These are phyloP conservation scores for Drosophila nebulosa DNA, from an alignment of 1,140 invertebrate species.

Conservation along the genomic window DNA sequence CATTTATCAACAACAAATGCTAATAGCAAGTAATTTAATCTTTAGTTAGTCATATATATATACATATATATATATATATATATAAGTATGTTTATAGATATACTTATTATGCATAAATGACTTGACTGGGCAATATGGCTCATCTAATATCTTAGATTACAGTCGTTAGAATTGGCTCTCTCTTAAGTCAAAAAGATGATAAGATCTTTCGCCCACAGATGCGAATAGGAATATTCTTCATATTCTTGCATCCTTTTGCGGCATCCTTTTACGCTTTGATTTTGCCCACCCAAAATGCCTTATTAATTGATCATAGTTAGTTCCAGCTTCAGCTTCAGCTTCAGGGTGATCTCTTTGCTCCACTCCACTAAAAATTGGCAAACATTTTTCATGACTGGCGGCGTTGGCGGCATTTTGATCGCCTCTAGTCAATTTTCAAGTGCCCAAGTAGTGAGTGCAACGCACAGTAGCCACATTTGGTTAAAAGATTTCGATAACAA, in stretches of 20 bases:
- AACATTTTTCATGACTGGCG: conserved; percentile 39
- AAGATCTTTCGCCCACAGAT: too few relatives aligned
- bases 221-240: too few relatives aligned
- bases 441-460: background rate
- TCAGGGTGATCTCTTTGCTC: conserved; percentile 29
- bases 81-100: too few relatives aligned
- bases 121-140: conserved; percentile 36
- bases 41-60: conserved; percentile 7
- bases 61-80: too few relatives aligned
- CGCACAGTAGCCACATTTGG: conserved; percentile 71
- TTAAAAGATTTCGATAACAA: conserved; percentile 70
- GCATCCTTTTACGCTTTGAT: conserved; percentile 3
- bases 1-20: conserved; percentile 60
- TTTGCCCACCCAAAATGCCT: conserved; percentile 16
- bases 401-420: conserved; percentile 34
- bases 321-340: conserved; percentile 16
- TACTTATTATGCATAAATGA: conserved; percentile 42
- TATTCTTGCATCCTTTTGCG: conserved; percentile 3
- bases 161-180: background rate
- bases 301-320: conserved; percentile 48
- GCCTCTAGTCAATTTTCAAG: background rate
- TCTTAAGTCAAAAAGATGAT: too few relatives aligned
- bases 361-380: conserved; percentile 7
- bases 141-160: background rate
- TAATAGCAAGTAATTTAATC: conserved; percentile 22